phyloP scores from a whole-genome alignment of 2,113 vertebrate species.

The Festucalex cinctus region DNA sequence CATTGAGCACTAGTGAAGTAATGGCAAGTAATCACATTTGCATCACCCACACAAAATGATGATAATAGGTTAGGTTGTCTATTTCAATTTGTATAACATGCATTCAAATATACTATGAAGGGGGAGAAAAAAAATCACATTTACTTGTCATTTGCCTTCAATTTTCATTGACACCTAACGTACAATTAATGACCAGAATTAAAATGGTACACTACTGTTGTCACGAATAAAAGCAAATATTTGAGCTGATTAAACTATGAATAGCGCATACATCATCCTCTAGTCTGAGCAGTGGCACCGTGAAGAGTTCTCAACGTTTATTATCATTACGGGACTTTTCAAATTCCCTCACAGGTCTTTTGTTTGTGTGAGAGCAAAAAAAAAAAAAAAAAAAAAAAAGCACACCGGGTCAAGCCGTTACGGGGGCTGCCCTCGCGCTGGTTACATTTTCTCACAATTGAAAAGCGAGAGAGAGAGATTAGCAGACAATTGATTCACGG shows the following conservation, averaged over 20 bases:
- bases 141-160: not conserved
- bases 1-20: no score
- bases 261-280: not conserved
- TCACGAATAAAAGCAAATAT: not conserved
- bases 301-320: constrained; percentile 25
- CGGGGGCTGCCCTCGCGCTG: constrained; percentile 48
- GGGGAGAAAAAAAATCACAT: no score
- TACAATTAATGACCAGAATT: not conserved
- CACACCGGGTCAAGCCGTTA: constrained; percentile 65
- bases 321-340: constrained; percentile 13
- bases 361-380: constrained; percentile 65
- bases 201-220: not conserved
- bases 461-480: constrained; percentile 79
- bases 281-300: not conserved
- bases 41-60: no score
- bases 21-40: no score
- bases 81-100: not conserved
- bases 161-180: not conserved
- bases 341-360: constrained; percentile 48
- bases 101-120: not conserved
- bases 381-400: constrained; percentile 58
- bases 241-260: not conserved
- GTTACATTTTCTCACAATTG: constrained; percentile 88
- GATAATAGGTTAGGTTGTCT: no score
- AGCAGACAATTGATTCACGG: constrained; percentile 84